Base-by-base conservation (phyloP, 2,797 vertebrate species). In the Rhyacichthys aspro region DNA sequence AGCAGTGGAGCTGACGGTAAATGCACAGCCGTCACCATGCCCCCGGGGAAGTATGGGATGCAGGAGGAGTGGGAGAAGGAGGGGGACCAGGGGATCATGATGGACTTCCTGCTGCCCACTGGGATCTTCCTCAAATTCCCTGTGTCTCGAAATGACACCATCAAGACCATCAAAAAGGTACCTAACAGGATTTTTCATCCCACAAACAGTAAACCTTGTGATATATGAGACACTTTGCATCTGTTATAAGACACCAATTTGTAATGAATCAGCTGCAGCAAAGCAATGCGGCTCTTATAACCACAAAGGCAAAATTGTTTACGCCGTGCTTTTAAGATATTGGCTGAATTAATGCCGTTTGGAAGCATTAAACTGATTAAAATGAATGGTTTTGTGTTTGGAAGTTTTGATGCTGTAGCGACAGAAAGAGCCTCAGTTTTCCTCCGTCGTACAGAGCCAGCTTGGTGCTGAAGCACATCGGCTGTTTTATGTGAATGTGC, bases 41-140 rank as follows among this genome's bases (percentile, higher is more conserved):
- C 95, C 88, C 95, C 95, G 1, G 96, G 96, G 90, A 94, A 96
- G 80, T 95, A 95, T 90, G 96, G 94, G 91, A 95, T 94, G 85
- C 93, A 92, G 86, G 96, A 95, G 83, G 95, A 96, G 79, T 98
- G 96, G 96, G 93, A 95, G 86, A 92, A 93, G 85, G 94, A 95
- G 81, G 94, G 94, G 79, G 92, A 90, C 75, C 94, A 92, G 72
- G 91, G 76, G 66, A 92, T 99, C 79, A 76, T 75, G 34, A 95
- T 99, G 74, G 98, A 99, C 82, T 98, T 99, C 86, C 87, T 99
- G 86, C 91, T 99, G 76, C 98, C 98, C 14, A 98, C 96, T 0
- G 98, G 98, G 59, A 95, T 99, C 87, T 98, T 97, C 82, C 87
- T 99, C 77, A 96, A 91, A 74, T 95, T 98, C 79, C 82, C 92